Evolutionary conservation across 2,113 vertebrate genomes (phyloP).

Genomic region (Gorsachius goisagi): DNA sequence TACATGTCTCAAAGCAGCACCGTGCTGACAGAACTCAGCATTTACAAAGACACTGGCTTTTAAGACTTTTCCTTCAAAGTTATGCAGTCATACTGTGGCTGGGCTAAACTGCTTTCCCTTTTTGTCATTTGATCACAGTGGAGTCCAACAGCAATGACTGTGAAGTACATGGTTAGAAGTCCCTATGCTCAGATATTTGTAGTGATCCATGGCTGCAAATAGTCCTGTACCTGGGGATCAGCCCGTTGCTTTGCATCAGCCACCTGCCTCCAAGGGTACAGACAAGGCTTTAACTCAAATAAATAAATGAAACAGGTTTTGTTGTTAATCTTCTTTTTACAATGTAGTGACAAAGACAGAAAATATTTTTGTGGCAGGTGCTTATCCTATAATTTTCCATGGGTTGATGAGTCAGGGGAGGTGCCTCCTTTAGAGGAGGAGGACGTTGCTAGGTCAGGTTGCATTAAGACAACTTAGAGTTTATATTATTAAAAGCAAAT

Average conservation of each 20-base stretch:
- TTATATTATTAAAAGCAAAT: constrained; percentile 36
- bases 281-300: neutral
- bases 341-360: constrained; percentile 1
- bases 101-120: neutral
- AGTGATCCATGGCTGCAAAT: neutral
- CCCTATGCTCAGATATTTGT: rapidly evolving
- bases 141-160: neutral
- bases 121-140: rapidly evolving
- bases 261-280: neutral
- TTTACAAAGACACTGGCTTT: neutral
- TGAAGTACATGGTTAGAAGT: neutral
- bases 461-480: constrained; percentile 17
- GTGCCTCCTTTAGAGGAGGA: constrained; percentile 18
- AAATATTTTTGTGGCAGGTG: constrained; percentile 35
- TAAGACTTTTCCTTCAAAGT: neutral
- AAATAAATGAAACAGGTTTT: neutral
- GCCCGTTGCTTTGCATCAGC: neutral
- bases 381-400: constrained; percentile 39
- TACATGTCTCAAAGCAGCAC: neutral
- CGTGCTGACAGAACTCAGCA: neutral
- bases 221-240: neutral
- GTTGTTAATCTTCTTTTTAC: constrained; percentile 21
- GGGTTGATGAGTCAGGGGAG: constrained; percentile 7
- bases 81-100: neutral
- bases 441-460: neutral